phyloP scores from a whole-genome alignment of 2,797 vertebrate genomes.

The Diglossa cyanea region DNA sequence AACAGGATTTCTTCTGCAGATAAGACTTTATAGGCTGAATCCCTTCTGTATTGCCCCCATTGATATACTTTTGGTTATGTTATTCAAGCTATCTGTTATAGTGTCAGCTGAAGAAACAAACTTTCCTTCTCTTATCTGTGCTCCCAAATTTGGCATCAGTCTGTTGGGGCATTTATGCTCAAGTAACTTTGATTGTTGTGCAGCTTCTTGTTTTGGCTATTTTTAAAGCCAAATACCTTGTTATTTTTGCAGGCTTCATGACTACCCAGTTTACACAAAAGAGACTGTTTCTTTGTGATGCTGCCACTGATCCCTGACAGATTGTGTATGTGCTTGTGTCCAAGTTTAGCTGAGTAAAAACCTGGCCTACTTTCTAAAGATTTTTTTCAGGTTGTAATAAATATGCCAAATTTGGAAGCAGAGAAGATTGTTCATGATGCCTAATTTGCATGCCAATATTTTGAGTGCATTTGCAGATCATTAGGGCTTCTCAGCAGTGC shows the following conservation, averaged over 20 bases:
- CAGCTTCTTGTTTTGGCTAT: conserved; percentile 2
- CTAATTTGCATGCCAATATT: neutral
- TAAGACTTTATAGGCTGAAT: neutral
- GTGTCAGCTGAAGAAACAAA: neutral
- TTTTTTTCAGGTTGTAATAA: neutral
- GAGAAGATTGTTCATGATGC: neutral
- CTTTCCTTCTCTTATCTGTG: neutral
- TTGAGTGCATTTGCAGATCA: neutral
- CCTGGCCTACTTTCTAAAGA: conserved; percentile 29
- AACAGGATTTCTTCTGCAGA: neutral
- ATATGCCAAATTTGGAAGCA: neutral
- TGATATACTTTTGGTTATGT: neutral
- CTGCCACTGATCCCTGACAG: conserved; percentile 30
- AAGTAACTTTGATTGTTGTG: neutral
- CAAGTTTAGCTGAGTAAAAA: conserved; percentile 39
- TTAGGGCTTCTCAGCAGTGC: neutral
- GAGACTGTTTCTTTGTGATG: conserved; percentile 21
- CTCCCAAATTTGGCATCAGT: neutral
- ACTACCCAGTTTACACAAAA: neutral
- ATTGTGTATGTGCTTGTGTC: neutral
- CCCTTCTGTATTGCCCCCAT: neutral
- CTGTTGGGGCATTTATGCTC: neutral
- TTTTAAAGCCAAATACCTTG: conserved; percentile 6
- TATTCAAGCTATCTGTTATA: neutral
- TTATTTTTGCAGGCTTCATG: neutral